Base-by-base conservation (phyloP, 2,888 invertebrate genomes). In the Chirona hameri region DNA sequence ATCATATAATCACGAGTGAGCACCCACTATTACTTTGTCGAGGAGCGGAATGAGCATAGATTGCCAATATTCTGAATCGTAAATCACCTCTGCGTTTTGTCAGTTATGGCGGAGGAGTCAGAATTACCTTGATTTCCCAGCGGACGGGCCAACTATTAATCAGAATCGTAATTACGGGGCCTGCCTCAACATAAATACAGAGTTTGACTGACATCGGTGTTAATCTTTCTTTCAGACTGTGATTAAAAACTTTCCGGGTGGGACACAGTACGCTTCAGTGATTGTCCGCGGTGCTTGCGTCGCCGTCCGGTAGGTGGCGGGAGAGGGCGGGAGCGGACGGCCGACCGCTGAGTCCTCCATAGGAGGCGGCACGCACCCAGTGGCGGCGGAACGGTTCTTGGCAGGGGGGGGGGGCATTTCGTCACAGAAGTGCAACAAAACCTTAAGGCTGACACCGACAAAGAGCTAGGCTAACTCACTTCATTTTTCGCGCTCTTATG, bases 51-150 rank as follows among this genome's bases (percentile, higher is more conserved):
- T 76, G 39, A 76, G 39, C 76, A 39, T 39, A 69, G 69, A 76
- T 76, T 76, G 76, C 76, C 76, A 76, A 76, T 76, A 76, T 76
- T 39, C 39, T 18, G 7, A 31, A 21, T 5, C 39, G 39, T 76
- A 76, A 76, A 76, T 76, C 76, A 76, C 76, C 21, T 76, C 31
- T 18, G 31, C 0, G 76, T 39, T 31, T 76, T 76, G 76, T 76
- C 76, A 39, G 76, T 76, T 76, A 69, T 39, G 21, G 76, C 9
- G 15, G 39, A 31, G 39, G 39, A 39, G 21, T 0, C 39, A 9
- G 76, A 24, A 76, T 76, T 76, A 76, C 76, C 76, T 31, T 76
- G 76, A 76, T 76, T 76, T 76, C 76, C 76, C 76, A 24, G 31
- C 29, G 18, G 76, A 76, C 21, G 21, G 15, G 14, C 21, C 12